Percentiles rank a stretch among this genome's conserved stretches.
These are phyloP conservation scores for Aptenodytes patagonicus DNA, from an alignment of 2,113 vertebrate genomes.

Conservation along the genomic window DNA sequence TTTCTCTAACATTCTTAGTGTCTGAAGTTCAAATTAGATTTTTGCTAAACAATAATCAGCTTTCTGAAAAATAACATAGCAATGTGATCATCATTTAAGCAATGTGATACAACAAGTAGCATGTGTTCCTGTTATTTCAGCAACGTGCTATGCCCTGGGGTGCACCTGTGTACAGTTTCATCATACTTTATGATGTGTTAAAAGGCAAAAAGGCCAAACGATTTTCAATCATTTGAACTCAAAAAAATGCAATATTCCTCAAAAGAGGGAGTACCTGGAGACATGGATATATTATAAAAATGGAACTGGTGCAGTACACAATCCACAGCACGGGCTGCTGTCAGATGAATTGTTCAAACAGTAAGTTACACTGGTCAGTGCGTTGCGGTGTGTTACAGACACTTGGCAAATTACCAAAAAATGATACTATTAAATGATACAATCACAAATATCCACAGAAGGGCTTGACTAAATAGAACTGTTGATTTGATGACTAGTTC, in stretches of 20 bases:
- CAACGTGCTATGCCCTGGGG: not conserved
- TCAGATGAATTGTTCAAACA: not conserved
- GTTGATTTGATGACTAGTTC: not conserved
- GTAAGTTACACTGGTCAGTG: not conserved
- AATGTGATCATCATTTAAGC: not conserved
- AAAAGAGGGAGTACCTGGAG: not conserved
- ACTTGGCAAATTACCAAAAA: not conserved
- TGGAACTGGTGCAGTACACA: not conserved
- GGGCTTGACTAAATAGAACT: not conserved
- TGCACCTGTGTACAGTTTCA: not conserved
- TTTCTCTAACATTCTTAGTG: not conserved
- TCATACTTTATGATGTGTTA: not conserved
- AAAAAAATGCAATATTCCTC: not conserved
- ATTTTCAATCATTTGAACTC: not conserved
- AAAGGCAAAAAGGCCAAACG: not conserved
- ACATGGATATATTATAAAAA: not conserved
- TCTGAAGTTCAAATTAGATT: conserved; percentile 1
- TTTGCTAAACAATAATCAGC: conserved; percentile 14
- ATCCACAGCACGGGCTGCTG: not conserved
- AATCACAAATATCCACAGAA: not conserved
- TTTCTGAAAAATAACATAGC: conserved; percentile 6
- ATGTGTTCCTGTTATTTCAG: not conserved
- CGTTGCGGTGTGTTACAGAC: not conserved
- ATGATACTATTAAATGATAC: not conserved
- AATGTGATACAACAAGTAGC: not conserved